These are phyloP conservation scores for Drosophila subpulchrella DNA, from an alignment of 1,140 invertebrate species.

Conservation along the genomic window DNA sequence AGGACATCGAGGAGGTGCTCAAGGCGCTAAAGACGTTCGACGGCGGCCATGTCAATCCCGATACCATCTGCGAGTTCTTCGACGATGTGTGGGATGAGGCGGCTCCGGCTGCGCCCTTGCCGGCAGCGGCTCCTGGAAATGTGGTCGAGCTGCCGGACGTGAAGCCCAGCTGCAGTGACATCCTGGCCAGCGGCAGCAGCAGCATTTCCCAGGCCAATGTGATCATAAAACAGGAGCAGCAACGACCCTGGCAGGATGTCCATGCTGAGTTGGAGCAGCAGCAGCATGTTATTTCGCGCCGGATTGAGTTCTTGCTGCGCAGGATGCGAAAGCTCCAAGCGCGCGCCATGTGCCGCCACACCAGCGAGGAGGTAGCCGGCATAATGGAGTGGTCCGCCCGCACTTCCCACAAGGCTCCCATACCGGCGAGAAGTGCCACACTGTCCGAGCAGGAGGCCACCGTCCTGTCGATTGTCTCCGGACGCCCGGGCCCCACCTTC, in stretches of 20 bases:
- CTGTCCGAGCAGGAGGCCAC: constrained; percentile 56
- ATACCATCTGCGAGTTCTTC: constrained; percentile 78
- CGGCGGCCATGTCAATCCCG: constrained; percentile 60
- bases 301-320: constrained; percentile 89
- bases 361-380: constrained; percentile 90
- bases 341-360: constrained; percentile 89
- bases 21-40: constrained; percentile 82
- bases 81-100: constrained; percentile 72
- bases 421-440: constrained; percentile 75
- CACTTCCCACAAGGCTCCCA: constrained; percentile 58
- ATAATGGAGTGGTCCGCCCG: constrained; percentile 89
- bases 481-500: constrained; percentile 42
- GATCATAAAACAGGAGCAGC: constrained; percentile 13
- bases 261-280: constrained; percentile 77
- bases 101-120: constrained; percentile 6
- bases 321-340: constrained; percentile 91
- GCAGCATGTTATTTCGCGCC: constrained; percentile 88
- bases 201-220: constrained; percentile 13
- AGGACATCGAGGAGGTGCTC: constrained; percentile 80
- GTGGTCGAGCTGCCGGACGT: constrained; percentile 15
- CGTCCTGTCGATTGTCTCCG: constrained; percentile 62
- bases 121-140: constrained; percentile 3
- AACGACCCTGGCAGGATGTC: constrained; percentile 9
- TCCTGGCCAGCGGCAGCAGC: constrained; percentile 2
- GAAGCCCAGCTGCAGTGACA: constrained; percentile 20